Conservation (phyloP, 1,140 invertebrate species). For the Anoplophora glabripennis region DNA sequence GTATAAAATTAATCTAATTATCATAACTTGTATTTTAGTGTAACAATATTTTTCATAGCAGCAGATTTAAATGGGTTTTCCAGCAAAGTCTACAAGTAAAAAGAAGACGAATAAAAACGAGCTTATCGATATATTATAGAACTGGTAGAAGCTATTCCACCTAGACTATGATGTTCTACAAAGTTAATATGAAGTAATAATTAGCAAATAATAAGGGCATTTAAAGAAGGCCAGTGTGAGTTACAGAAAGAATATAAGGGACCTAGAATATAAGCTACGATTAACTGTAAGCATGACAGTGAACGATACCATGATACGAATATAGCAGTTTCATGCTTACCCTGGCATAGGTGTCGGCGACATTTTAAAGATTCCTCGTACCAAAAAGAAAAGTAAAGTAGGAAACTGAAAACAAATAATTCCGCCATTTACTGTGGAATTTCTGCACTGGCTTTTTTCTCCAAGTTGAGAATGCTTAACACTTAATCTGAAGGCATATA, state of each 20-base stretch:
- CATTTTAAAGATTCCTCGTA: constrained; percentile 35
- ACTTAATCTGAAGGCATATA: not conserved
- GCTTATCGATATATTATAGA: too few relatives aligned
- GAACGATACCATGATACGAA: constrained; percentile 17
- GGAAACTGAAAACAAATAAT: constrained; percentile 25
- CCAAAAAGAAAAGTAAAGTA: constrained; percentile 19
- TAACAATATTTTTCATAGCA: too few relatives aligned
- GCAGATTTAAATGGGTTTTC: too few relatives aligned
- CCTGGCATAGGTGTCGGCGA: constrained; percentile 48
- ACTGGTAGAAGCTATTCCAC: too few relatives aligned
- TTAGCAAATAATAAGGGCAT: not conserved
- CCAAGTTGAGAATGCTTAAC: not conserved
- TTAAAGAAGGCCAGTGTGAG: not conserved
- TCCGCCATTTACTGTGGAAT: not conserved
- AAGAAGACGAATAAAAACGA: too few relatives aligned
- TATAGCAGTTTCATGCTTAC: constrained; percentile 35
- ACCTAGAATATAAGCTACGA: constrained; percentile 4
- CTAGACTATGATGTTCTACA: too few relatives aligned
- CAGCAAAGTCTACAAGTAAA: too few relatives aligned
- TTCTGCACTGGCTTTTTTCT: not conserved
- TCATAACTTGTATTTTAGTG: too few relatives aligned
- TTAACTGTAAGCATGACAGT: not conserved
- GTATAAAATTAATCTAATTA: too few relatives aligned
- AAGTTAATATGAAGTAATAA: too few relatives aligned
- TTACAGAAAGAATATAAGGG: not conserved